Base-by-base conservation (phyloP, 2,888 invertebrate species). In the Trichopria drosophilae region DNA sequence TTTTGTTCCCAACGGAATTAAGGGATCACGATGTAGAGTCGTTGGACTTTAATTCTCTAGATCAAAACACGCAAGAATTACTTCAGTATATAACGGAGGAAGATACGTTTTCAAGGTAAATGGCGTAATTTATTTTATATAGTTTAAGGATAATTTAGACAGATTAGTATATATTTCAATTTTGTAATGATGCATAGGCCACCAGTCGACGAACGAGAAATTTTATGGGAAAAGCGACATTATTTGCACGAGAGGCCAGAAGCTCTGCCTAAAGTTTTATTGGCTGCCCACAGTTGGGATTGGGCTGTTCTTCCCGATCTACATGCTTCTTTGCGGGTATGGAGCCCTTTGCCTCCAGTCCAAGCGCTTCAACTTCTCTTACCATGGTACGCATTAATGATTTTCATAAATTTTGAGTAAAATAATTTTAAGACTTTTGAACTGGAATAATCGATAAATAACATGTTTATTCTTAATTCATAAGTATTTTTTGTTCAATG, bases 201-300 rank as follows among this genome's bases (percentile, higher is more conserved):
- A 71, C 84, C 84, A 1, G 80, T 82, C 1, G 87, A 87, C 57
- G 84, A 85, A 56, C 77, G 88, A 62, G 88, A 87, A 80, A 86
- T 93, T 40, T 80, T 97, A 65, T 97, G 96, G 96, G 93, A 93
- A 69, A 94, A 94, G 69, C 84, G 96, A 2, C 88, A 93, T 72
- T 94, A 94, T 74, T 78, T 97, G 42, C 86, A 90, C 53, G 83
- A 87, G 45, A 82, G 89, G 60, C 89, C 95, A 0, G 84, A 88
- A 66, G 94, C 94, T 0, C 72, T 94, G 64, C 91, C 93, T 0
- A 88, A 93, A 70, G 89, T 94, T 6, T 78, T 93, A 51, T 79
- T 90, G 59, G 90, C 93, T 0, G 92, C 93, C 0, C 89, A 90
- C 54, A 87, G 88, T 69, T 97, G 96, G 97, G 92, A 92, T 70